phyloP scores from a whole-genome alignment of 2,113 vertebrate species.

The Corvus moneduloides region DNA sequence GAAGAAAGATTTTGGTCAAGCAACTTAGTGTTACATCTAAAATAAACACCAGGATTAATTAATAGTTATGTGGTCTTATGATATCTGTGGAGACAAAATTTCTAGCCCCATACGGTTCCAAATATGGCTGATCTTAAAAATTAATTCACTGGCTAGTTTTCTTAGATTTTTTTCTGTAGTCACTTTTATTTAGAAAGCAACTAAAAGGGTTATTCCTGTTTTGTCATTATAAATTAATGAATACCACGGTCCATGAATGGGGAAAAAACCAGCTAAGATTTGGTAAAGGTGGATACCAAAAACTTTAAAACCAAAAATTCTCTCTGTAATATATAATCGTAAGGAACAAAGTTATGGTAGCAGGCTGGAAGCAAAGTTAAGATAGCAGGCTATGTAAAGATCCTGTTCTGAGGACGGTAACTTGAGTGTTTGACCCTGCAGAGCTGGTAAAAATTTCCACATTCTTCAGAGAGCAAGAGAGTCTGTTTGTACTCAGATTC shows the following conservation, averaged over 20 bases:
- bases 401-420: not conserved
- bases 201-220: not conserved
- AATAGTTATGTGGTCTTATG: not conserved
- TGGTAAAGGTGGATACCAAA: not conserved
- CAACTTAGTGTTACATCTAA: not conserved
- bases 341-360: not conserved
- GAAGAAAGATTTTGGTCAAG: not conserved
- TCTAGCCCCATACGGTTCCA: accelerated
- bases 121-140: not conserved
- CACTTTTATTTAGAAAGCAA: not conserved
- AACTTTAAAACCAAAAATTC: not conserved
- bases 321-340: not conserved
- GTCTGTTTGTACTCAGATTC: not conserved
- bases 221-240: not conserved
- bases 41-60: not conserved
- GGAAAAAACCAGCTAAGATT: not conserved
- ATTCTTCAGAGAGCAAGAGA: not conserved
- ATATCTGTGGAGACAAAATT: not conserved
- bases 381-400: not conserved
- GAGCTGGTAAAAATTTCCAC: not conserved
- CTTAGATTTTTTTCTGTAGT: not conserved
- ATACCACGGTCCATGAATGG: not conserved
- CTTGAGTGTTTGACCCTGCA: not conserved
- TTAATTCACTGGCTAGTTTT: not conserved
- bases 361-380: not conserved